Percentiles rank a stretch among this genome's conserved stretches.
Evolutionary conservation across 2,113 vertebrate species (phyloP).

Genomic region (Noctilio leporinus): DNA sequence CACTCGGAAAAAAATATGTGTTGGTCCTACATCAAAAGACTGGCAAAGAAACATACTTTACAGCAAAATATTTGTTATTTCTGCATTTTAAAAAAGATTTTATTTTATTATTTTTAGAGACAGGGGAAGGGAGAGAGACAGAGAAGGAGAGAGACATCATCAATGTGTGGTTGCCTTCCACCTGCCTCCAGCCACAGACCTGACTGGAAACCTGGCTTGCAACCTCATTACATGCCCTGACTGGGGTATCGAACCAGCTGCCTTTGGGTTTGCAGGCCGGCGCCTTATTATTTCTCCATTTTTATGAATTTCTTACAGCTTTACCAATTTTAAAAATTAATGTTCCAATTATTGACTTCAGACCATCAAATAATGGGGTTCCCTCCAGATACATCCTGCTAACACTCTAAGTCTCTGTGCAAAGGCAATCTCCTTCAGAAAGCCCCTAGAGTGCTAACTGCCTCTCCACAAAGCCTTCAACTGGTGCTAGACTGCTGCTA

Average conservation of each 20-base stretch:
- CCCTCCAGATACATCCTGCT: background rate
- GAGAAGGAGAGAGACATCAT: too few relatives aligned
- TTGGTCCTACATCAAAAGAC: background rate
- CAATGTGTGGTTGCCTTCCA: too few relatives aligned
- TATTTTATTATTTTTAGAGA: too few relatives aligned
- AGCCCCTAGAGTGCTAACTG: background rate
- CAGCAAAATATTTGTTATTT: background rate
- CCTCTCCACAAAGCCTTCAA: conserved; percentile 2
- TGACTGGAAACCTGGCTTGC: too few relatives aligned
- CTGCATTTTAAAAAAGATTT: too few relatives aligned
- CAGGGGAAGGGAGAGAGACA: too few relatives aligned
- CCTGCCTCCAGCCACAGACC: too few relatives aligned
- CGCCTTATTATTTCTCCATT: background rate
- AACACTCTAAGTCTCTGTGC: background rate
- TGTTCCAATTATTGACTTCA: background rate
- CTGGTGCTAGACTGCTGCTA: background rate
- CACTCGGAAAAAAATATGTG: background rate
- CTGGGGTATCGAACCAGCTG: too few relatives aligned
- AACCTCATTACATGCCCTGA: too few relatives aligned
- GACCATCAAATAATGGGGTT: background rate
- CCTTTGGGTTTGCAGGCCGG: too few relatives aligned
- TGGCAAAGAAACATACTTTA: conserved; percentile 9
- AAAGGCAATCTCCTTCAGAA: background rate
- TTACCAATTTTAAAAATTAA: background rate
- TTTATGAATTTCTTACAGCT: background rate